Evolutionary conservation across 2,113 vertebrate species (phyloP).

Genomic region (Pluvialis apricaria): DNA sequence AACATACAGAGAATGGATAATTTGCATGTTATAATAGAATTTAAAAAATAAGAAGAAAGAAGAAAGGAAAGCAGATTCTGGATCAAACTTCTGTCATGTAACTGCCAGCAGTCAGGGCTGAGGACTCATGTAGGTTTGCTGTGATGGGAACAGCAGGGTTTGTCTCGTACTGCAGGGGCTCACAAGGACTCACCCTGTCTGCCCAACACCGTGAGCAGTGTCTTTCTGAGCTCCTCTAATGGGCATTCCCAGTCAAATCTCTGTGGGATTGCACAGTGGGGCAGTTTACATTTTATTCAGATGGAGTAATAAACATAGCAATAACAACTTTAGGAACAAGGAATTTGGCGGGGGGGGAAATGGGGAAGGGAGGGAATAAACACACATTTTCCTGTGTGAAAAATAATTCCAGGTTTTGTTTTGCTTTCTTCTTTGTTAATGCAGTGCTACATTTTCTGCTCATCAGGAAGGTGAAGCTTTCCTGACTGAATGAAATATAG

Average conservation of each 20-base stretch:
- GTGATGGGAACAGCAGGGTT: not conserved
- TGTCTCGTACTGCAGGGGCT: not conserved
- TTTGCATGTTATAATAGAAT: not conserved
- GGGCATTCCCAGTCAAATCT: rapidly evolving
- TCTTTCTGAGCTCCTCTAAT: not conserved
- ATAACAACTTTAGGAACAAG: not conserved
- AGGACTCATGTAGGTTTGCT: not conserved
- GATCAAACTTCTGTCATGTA: not conserved
- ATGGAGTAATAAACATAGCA: not conserved
- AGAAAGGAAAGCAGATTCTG: not conserved
- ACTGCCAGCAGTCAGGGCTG: not conserved
- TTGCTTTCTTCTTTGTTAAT: not conserved
- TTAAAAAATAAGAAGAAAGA: not conserved
- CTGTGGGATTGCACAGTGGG: not conserved
- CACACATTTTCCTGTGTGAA: not conserved
- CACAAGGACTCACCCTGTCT: not conserved
- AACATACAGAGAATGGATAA: not conserved
- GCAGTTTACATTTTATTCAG: not conserved
- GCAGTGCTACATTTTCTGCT: not conserved
- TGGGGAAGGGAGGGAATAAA: not conserved
- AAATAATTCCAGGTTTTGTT: not conserved
- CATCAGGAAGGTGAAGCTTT: not conserved
- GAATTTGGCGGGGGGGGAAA: not conserved
- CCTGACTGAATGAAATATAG: not conserved
- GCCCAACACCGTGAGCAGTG: too few relatives aligned